These are phyloP conservation scores for Myanophis thanlyinensis DNA, from an alignment of 2,113 vertebrate genomes.

Conservation along the genomic window DNA sequence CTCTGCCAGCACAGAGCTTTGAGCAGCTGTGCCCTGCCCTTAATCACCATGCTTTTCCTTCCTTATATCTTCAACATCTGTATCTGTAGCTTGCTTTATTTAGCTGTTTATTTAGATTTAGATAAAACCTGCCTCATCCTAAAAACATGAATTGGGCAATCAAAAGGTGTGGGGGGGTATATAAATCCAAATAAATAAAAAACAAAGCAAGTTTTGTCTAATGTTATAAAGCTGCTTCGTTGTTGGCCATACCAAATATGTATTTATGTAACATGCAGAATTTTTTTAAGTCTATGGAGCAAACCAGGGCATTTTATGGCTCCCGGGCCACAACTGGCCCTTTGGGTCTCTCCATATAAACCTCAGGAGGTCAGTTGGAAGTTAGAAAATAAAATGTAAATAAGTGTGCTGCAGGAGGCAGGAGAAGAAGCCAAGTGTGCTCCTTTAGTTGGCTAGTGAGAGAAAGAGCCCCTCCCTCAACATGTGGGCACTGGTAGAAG, in stretches of 20 bases:
- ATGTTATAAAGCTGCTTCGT: not conserved
- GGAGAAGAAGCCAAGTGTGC: not conserved
- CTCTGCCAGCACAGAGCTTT: not conserved
- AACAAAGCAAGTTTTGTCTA: not conserved
- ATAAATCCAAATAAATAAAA: not conserved
- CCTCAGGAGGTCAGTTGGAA: not conserved
- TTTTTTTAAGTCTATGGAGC: not conserved
- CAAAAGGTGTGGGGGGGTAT: not conserved
- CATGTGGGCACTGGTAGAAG: not conserved
- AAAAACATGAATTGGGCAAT: not conserved
- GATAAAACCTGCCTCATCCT: not conserved
- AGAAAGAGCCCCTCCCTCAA: not conserved
- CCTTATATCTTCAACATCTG: conserved; percentile 20
- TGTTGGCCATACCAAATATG: not conserved
- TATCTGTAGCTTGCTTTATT: not conserved
- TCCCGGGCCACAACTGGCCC: not conserved
- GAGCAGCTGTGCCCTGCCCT: conserved; percentile 7
- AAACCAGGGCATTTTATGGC: not conserved
- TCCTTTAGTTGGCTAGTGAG: not conserved
- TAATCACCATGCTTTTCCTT: conserved; percentile 1
- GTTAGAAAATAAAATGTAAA: not conserved
- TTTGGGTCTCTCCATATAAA: not conserved
- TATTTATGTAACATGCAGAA: not conserved
- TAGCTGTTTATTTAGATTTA: conserved; percentile 8
- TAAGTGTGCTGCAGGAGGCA: not conserved